Evolutionary conservation across 1,140 invertebrate species (phyloP).

Genomic region (Aplysia californica): DNA sequence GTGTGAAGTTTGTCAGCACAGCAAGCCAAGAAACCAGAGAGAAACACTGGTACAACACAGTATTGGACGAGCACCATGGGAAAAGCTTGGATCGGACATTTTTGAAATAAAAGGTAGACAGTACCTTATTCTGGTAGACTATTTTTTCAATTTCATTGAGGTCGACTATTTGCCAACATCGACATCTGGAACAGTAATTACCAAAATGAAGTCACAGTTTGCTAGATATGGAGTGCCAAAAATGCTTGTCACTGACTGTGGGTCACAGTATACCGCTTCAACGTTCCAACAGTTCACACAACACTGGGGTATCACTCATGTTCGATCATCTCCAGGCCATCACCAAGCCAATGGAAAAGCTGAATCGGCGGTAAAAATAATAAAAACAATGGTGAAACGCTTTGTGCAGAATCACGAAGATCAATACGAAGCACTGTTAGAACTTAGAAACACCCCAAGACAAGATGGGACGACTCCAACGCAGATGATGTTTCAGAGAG

Average conservation of each 20-base stretch:
- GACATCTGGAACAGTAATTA: background rate
- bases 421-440: slow-evolving; percentile 33
- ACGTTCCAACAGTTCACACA: background rate
- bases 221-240: background rate
- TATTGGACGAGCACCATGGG: background rate
- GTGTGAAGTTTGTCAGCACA: background rate
- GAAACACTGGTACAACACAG: background rate
- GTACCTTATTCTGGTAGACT: background rate
- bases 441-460: slow-evolving; percentile 39
- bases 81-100: background rate
- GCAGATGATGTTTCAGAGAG: slow-evolving; percentile 40
- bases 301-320: slow-evolving; percentile 12
- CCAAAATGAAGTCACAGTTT: background rate
- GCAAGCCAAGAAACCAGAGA: background rate
- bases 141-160: slow-evolving; percentile 2
- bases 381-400: slow-evolving; percentile 45
- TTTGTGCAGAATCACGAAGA: slow-evolving; percentile 19
- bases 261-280: background rate
- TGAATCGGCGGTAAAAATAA: slow-evolving; percentile 40
- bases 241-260: background rate
- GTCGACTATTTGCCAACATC: background rate
- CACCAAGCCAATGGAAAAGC: slow-evolving; percentile 41
- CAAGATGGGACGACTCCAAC: slow-evolving; percentile 38
- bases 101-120: background rate
- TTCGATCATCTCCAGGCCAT: slow-evolving; percentile 30